Base-by-base conservation (phyloP, 2,888 invertebrate genomes). In the Nemotelus nigrinus region DNA sequence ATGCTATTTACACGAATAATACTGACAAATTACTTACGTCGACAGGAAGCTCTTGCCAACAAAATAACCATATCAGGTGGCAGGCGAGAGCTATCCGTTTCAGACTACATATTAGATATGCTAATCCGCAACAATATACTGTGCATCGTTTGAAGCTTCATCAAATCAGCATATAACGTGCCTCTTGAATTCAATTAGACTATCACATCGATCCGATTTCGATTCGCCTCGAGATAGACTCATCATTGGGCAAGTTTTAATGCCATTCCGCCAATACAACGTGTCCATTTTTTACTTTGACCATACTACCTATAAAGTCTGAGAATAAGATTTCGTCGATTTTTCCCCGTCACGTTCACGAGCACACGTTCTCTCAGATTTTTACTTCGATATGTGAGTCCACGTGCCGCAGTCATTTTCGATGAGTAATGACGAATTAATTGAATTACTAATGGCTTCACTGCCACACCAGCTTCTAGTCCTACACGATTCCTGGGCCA, bases 361-460 rank as follows among this genome's bases (percentile, higher is more conserved):
- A 39, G 63, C 63, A 8, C 63, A 63, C 43, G 63, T 63, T 25
- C 8, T 3, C 8, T 3, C 8, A 39, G 25, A 43, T 25, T 6
- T 10, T 43, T 25, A 7, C 41, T 63, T 43, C 63, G 43, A 43
- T 63, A 43, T 41, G 63, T 25, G 63, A 43, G 41, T 63, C 63
- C 63, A 63, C 63, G 63, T 63, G 63, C 63, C 63, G 3, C 63
- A 39, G 8, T 0, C 43, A 8, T 39, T 63, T 63, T 63, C 39
- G 63, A 63, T 63, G 63, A 63, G 5, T 63, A 41, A 63, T 63
- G 43, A 3, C 39, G 63, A 63, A 41, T 63, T 58, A 58, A 58
- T 58, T 58, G 58, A 25, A 25, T 25, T 10, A 58, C 25, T n/a
- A n/a, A 41, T 41, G 63, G 39, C 39, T 63, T 5, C 41, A 5